phyloP scores from a whole-genome alignment of 1,140 invertebrate genomes.

The Globodera ellingtonae region DNA sequence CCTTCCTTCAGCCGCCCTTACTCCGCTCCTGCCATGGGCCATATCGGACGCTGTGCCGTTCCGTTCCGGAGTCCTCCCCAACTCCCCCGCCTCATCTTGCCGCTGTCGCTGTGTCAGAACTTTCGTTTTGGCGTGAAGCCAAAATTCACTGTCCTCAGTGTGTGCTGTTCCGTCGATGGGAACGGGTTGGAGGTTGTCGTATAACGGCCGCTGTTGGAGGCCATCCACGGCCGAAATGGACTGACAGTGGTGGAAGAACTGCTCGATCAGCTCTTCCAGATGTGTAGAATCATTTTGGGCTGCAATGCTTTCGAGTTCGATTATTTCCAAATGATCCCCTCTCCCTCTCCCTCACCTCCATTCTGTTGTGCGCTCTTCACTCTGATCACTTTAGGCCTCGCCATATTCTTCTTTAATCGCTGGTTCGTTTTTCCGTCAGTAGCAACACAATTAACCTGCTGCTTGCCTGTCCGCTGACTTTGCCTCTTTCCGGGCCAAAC shows the following conservation, averaged over 20 bases:
- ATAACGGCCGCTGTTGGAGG: conserved; percentile 16
- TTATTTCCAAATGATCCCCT: background rate
- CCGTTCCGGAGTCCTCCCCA: conserved; percentile 1
- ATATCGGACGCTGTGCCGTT: background rate
- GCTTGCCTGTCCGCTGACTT: background rate
- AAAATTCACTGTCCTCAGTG: background rate
- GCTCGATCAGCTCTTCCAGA: conserved; percentile 14
- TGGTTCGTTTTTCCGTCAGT: background rate
- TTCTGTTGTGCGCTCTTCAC: background rate
- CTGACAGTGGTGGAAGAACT: conserved; percentile 24
- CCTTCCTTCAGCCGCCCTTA: background rate
- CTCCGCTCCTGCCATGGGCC: too few relatives aligned
- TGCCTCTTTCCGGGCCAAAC: background rate
- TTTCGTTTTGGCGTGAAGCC: conserved; percentile 23
- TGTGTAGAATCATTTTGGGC: background rate
- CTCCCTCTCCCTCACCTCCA: background rate
- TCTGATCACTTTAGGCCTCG: background rate
- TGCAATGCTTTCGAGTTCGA: too few relatives aligned
- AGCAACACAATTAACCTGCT: too few relatives aligned
- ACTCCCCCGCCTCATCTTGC: background rate
- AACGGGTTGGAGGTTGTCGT: conserved; percentile 8
- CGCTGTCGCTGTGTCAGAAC: conserved; percentile 18
- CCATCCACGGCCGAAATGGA: conserved; percentile 6
- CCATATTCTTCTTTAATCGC: background rate
- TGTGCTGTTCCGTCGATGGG: background rate